Conservation (phyloP, 1,140 invertebrate genomes). For the Nasonia vitripennis region DNA sequence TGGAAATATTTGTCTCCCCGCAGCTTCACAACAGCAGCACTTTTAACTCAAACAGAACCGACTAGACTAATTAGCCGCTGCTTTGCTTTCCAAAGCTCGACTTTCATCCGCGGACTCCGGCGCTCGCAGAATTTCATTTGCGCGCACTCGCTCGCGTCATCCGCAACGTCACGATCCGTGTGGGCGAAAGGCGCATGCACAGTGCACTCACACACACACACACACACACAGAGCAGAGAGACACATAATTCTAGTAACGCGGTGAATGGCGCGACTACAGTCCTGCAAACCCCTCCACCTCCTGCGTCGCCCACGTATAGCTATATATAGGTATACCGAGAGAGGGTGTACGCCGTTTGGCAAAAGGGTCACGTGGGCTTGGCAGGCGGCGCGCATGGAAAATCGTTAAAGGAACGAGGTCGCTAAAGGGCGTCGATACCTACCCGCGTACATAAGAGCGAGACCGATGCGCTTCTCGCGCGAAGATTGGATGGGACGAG, state of each 20-base stretch:
- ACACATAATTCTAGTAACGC: not conserved
- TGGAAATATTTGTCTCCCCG: not conserved
- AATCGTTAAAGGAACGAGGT: constrained; percentile 48
- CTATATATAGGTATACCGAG: not conserved
- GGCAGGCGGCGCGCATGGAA: constrained; percentile 30
- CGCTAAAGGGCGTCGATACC: constrained; percentile 42
- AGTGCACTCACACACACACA: not conserved
- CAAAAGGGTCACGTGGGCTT: constrained; percentile 38
- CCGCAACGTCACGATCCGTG: not conserved
- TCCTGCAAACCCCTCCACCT: not conserved
- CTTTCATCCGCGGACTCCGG: not conserved
- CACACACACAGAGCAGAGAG: not conserved
- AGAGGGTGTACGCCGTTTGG: not conserved
- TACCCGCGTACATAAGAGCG: not conserved
- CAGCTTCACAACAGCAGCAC: not conserved
- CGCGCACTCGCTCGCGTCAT: not conserved
- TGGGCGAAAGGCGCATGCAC: not conserved
- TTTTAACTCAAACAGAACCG: not conserved
- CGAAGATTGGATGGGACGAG: constrained; percentile 2
- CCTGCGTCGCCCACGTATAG: not conserved
- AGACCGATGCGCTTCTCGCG: not conserved
- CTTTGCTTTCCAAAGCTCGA: not conserved
- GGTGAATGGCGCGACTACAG: not conserved
- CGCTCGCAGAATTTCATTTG: not conserved
- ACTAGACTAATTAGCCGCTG: not conserved